phyloP scores from a whole-genome alignment of 2,113 vertebrate genomes.

The Paramisgurnus dabryanus region DNA sequence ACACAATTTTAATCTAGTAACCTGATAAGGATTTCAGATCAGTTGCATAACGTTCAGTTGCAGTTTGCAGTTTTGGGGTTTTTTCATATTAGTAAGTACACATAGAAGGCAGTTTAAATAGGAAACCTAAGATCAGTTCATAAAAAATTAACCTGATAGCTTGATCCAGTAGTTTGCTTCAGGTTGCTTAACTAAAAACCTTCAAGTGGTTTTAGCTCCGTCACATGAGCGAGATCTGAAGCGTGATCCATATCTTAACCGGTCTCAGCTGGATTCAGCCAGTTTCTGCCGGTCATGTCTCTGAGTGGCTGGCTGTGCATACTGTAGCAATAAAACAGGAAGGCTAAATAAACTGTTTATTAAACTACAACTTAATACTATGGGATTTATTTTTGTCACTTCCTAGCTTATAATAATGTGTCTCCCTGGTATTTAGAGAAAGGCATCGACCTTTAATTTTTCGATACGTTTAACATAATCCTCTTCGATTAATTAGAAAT shows the following conservation, averaged over 20 bases:
- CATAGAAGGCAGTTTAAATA: background rate
- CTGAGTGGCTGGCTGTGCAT: constrained; percentile 27
- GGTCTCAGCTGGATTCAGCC: constrained; percentile 39
- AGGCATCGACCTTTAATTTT: too few species aligned
- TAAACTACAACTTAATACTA: background rate
- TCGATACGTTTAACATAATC: too few species aligned
- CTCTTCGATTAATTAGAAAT: too few species aligned
- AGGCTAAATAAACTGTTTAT: background rate
- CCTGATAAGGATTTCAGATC: background rate
- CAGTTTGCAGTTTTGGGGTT: background rate
- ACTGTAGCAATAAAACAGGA: background rate
- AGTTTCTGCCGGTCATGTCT: constrained; percentile 25
- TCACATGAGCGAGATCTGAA: background rate
- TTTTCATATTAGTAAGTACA: background rate
- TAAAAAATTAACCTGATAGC: background rate
- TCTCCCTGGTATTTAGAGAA: too few species aligned
- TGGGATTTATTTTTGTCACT: too few species aligned
- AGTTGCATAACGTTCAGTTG: background rate
- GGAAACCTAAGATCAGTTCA: background rate
- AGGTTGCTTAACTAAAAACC: background rate
- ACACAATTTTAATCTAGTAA: background rate
- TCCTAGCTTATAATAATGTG: too few species aligned
- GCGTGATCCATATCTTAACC: constrained; percentile 25
- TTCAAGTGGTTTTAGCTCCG: background rate
- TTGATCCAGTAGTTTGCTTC: background rate